phyloP scores from a whole-genome alignment of 2,113 vertebrate genomes.

The Chaetorhynchus papuensis region DNA sequence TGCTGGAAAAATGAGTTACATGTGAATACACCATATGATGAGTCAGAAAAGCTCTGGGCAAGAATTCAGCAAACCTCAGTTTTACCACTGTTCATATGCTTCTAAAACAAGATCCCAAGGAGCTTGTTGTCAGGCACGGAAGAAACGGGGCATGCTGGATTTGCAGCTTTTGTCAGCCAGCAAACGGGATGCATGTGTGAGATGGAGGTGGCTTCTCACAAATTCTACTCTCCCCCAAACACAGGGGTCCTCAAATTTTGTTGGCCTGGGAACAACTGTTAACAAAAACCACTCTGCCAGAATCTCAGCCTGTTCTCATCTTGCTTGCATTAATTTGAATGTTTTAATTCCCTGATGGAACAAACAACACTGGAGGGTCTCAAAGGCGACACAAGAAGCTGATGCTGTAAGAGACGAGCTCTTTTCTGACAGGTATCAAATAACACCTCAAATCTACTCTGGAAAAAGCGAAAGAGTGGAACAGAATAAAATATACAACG shows the following conservation, averaged over 20 bases:
- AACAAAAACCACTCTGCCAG: neutral
- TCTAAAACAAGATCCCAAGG: slow-evolving; percentile 19
- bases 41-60: slow-evolving; percentile 35
- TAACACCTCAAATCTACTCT: neutral
- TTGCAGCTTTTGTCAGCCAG: neutral
- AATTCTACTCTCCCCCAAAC: neutral
- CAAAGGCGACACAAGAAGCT: neutral
- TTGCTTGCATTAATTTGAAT: neutral
- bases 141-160: neutral
- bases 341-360: neutral
- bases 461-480: neutral
- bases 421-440: slow-evolving; percentile 13
- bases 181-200: neutral
- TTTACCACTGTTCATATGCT: neutral
- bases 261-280: neutral
- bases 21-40: slow-evolving; percentile 33
- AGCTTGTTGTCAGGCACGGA: neutral
- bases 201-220: neutral
- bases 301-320: slow-evolving; percentile 12
- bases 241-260: neutral
- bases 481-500: slow-evolving; percentile 14
- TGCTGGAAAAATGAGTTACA: slow-evolving; percentile 14
- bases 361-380: neutral
- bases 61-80: slow-evolving; percentile 35
- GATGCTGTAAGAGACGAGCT: neutral